Percentiles rank a stretch among this genome's conserved stretches.
phyloP scores from a whole-genome alignment of 2,888 invertebrate genomes.

The Antheraea yamamai region DNA sequence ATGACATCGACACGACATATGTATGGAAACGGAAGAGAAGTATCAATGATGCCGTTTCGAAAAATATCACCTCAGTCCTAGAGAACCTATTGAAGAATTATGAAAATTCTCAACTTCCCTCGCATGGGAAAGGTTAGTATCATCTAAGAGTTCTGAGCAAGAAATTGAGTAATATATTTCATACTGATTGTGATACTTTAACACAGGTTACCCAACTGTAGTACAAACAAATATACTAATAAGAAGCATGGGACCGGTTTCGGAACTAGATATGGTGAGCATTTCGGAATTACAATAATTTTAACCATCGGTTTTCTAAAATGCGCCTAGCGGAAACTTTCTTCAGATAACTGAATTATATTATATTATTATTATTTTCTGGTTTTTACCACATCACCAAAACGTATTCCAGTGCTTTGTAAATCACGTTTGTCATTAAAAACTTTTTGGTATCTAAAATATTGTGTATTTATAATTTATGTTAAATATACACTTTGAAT shows the following conservation, averaged over 20 bases:
- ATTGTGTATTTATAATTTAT: not conserved
- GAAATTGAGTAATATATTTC: slow-evolving; percentile 1
- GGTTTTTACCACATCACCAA: not conserved
- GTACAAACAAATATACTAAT: slow-evolving; percentile 94
- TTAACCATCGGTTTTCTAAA: not conserved
- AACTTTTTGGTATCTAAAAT: not conserved
- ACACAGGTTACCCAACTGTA: slow-evolving; percentile 89
- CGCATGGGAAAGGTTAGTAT: slow-evolving; percentile 89
- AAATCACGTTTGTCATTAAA: too few relatives aligned
- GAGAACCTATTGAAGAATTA: slow-evolving; percentile 95
- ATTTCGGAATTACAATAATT: not conserved
- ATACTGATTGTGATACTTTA: slow-evolving; percentile 28
- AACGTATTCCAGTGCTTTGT: too few relatives aligned
- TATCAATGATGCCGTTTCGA: slow-evolving; percentile 88
- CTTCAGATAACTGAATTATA: not conserved
- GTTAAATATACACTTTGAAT: not conserved
- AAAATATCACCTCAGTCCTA: slow-evolving; percentile 91
- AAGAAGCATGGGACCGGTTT: slow-evolving; percentile 95
- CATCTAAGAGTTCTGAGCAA: not conserved
- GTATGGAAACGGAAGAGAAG: slow-evolving; percentile 73
- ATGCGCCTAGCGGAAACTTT: not conserved
- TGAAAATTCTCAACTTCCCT: slow-evolving; percentile 93
- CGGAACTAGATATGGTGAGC: slow-evolving; percentile 93
- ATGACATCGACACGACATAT: slow-evolving; percentile 45
- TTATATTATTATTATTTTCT: too few relatives aligned